phyloP scores from a whole-genome alignment of 2,113 vertebrate species.

The Carassius gibelio region DNA sequence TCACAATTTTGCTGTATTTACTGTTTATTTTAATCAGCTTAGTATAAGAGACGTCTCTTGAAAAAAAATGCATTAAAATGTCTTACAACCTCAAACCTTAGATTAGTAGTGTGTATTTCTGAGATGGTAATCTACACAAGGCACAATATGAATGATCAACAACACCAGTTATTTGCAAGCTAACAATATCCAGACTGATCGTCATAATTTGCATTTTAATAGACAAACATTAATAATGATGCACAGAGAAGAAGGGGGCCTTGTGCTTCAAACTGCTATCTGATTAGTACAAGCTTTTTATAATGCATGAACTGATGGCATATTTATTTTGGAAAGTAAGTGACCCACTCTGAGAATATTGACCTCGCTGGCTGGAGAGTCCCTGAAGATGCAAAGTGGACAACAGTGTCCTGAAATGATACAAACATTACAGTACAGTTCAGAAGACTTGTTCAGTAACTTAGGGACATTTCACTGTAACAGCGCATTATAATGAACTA shows the following conservation, averaged over 20 bases:
- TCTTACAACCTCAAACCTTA: no score
- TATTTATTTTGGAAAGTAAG: slow-evolving; percentile 18
- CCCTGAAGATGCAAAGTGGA: neutral
- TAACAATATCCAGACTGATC: slow-evolving; percentile 1
- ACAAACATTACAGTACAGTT: neutral
- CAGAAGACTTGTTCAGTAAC: neutral
- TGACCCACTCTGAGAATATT: neutral
- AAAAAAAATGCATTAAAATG: no score
- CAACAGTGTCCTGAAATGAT: neutral
- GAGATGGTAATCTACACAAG: neutral
- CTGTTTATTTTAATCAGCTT: no score
- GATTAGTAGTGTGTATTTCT: neutral
- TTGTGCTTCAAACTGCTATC: slow-evolving; percentile 30
- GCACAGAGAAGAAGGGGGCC: slow-evolving; percentile 34
- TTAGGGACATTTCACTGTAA: neutral
- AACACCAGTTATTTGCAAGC: slow-evolving; percentile 23
- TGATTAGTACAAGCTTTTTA: slow-evolving; percentile 63
- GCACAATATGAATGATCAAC: neutral
- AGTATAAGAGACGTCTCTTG: no score
- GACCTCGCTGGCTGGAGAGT: neutral
- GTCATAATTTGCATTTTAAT: slow-evolving; percentile 76
- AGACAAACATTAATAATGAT: slow-evolving; percentile 64
- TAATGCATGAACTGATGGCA: slow-evolving; percentile 48
- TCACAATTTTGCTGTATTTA: no score
- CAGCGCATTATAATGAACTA: neutral